These are phyloP conservation scores for Mimumesa dahlbomi DNA, from an alignment of 2,888 invertebrate genomes.

Conservation along the genomic window DNA sequence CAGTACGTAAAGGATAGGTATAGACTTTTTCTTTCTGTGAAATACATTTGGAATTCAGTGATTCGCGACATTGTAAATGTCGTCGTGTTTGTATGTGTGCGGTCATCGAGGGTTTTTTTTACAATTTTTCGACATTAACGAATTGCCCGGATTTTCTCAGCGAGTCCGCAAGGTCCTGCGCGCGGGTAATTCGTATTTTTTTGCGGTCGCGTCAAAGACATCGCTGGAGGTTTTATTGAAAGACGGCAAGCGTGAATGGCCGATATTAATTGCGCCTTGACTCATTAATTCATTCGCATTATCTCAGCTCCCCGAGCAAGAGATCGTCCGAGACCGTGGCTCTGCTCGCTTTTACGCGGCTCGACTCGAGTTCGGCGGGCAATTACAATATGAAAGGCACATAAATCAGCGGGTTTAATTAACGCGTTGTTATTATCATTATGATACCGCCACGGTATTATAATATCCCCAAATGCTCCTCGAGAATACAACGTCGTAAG, in stretches of 20 bases:
- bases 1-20: too few species aligned
- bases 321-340: conserved; percentile 59
- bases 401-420: conserved; percentile 79
- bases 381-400: conserved; percentile 80
- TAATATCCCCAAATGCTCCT: conserved; percentile 60
- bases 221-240: conserved; percentile 28
- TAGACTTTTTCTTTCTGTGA: too few species aligned
- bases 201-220: conserved; percentile 3
- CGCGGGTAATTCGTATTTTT: neutral
- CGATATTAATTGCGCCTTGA: conserved; percentile 74
- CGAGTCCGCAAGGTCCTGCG: too few species aligned
- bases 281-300: conserved; percentile 76
- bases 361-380: conserved; percentile 77
- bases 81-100: too few species aligned
- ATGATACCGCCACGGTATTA: conserved; percentile 65
- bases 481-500: conserved; percentile 15
- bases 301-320: conserved; percentile 61
- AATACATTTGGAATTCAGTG: too few species aligned
- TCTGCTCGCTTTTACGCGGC: conserved; percentile 66
- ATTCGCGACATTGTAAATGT: too few species aligned
- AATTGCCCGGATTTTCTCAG: too few species aligned
- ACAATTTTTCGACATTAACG: too few species aligned
- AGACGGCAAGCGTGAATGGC: conserved; percentile 51
- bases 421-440: conserved; percentile 79
- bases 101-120: too few species aligned